Evolutionary conservation across 2,113 vertebrate species (phyloP).

Genomic region (Ptychochromis oligacanthus): DNA sequence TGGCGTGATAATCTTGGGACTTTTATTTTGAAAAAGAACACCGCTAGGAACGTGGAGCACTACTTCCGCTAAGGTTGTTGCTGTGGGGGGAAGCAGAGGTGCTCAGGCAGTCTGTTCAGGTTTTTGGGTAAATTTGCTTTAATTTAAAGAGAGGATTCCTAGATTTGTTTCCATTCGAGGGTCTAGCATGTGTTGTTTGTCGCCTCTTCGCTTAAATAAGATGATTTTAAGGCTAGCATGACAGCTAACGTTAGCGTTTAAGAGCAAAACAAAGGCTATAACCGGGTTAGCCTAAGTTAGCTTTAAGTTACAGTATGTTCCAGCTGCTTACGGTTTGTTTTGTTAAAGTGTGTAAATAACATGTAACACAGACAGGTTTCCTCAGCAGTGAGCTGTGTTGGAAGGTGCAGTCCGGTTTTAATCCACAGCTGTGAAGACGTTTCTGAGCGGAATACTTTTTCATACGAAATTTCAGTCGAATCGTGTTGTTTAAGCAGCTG

Average conservation of each 20-base stretch:
- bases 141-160: background rate
- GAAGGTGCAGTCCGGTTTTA: background rate
- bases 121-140: background rate
- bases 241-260: conserved; percentile 35
- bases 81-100: background rate
- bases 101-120: background rate
- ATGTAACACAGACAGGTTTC: background rate
- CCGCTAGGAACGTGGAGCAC: background rate
- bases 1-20: background rate
- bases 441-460: background rate
- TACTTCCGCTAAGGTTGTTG: conserved; percentile 30
- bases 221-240: background rate
- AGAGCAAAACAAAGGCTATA: conserved; percentile 51
- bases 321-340: background rate
- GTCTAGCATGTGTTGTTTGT: background rate
- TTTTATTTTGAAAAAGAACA: conserved; percentile 40
- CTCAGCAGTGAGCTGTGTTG: background rate
- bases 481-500: background rate
- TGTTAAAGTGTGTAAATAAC: background rate
- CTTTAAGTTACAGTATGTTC: background rate
- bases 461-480: background rate
- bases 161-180: background rate
- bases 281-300: background rate
- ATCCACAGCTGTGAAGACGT: background rate
- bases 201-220: background rate